Evolutionary conservation across 2,888 invertebrate genomes (phyloP), one percentile per base, ranked within the genome.

Genomic region (Drosophila stalkeri): DNA sequence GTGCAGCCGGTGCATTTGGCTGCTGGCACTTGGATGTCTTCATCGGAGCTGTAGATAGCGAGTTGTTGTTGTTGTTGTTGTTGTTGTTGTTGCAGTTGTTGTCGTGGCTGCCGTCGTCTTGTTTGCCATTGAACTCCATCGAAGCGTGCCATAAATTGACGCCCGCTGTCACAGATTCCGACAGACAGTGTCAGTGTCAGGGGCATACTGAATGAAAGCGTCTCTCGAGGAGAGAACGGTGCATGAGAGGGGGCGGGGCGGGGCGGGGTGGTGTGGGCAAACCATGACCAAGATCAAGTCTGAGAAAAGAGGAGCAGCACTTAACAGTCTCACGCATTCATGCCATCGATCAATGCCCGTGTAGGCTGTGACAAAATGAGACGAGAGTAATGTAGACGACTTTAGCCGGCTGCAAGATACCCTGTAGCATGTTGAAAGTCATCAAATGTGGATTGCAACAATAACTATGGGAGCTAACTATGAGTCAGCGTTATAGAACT

Each of bases 61-160:
- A 61, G 52, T 6, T 16, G 54, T 20, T 35, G 35, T 35, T 3
- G 52, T 8, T 35, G 23, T 5, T 8, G 20, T 37, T 35, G 35
- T 12, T 35, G 12, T 9, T 11, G 35, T 35, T 35, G 52, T 11
- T 39, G 37, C n/a, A 12, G 41, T 23, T 4, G 54, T 16, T 37
- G 27, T n/a, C 20, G 23, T 39, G 23, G 23, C 46, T 46, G 55
- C 52, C 55, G 35, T 52, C 64, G 61, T 46, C 65, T 69, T 37
- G 61, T 74, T 85, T 86, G 75, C 82, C 86, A 85, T 83, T 89
- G 84, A 85, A 85, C 87, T 89, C 78, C 74, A 79, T 85, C 79
- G 89, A 80, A 87, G 89, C 88, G 89, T 89, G 89, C 89, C 87
- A 85, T 87, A 90, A 90, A 90, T 89, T 90, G 80, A 87, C 81